These are phyloP conservation scores for Tachypleus tridentatus DNA, from an alignment of 1,140 invertebrate genomes.

Conservation along the genomic window DNA sequence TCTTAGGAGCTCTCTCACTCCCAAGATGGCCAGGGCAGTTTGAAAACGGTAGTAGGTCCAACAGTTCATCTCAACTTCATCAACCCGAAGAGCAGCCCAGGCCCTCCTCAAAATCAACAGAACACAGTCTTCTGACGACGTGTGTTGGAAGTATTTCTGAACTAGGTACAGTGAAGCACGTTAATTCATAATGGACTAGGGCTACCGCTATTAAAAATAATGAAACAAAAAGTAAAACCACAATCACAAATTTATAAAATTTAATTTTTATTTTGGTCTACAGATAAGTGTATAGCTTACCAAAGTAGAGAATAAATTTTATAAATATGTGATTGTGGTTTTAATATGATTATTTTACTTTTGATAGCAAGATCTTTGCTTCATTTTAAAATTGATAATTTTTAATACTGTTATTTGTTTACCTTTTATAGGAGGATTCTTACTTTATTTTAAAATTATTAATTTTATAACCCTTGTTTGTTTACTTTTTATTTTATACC, in stretches of 20 bases:
- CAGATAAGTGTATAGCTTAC: too few species aligned
- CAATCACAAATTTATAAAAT: neutral
- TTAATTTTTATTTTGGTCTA: too few species aligned
- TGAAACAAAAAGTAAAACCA: neutral
- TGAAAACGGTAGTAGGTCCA: constrained; percentile 34
- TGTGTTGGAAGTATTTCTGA: constrained; percentile 62
- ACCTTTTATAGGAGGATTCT: too few species aligned
- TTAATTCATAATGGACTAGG: neutral
- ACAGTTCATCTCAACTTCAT: constrained; percentile 11
- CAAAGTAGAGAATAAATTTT: too few species aligned
- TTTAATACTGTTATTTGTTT: too few species aligned
- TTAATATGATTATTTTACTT: too few species aligned
- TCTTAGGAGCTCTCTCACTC: constrained; percentile 58
- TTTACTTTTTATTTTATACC: too few species aligned
- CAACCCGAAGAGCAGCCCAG: constrained; percentile 8
- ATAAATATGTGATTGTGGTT: too few species aligned
- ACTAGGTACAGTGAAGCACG: constrained; percentile 15
- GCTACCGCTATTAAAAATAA: neutral
- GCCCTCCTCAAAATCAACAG: constrained; percentile 35
- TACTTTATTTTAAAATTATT: too few species aligned
- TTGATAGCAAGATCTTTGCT: too few species aligned
- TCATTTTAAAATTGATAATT: too few species aligned
- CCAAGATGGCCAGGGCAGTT: constrained; percentile 71
- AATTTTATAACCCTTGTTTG: too few species aligned
- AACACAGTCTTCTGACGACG: constrained; percentile 67